Evolutionary conservation across 2,113 vertebrate species (phyloP).

Genomic region (Solea senegalensis): DNA sequence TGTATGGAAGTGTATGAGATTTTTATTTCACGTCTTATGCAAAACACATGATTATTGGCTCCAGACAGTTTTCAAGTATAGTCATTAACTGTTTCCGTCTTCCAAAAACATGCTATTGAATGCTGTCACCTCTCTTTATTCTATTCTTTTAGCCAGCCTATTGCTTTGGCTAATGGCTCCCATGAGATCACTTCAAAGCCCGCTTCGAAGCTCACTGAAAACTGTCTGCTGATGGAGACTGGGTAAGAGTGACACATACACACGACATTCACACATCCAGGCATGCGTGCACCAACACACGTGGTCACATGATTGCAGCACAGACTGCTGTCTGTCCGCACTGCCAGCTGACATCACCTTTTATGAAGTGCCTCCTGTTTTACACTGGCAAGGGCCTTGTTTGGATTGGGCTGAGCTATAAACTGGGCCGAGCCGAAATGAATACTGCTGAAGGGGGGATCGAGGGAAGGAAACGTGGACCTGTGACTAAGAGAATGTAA

Average conservation of each 20-base stretch:
- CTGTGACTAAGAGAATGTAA: conserved; percentile 41
- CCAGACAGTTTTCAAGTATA: conserved; percentile 25
- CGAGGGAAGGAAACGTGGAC: conserved; percentile 43
- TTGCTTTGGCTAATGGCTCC: conserved; percentile 69
- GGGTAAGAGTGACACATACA: conserved; percentile 58
- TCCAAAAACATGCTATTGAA: conserved; percentile 60
- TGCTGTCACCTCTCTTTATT: conserved; percentile 65
- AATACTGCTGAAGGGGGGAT: conserved; percentile 48
- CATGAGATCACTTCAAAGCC: conserved; percentile 77
- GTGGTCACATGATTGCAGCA: conserved; percentile 19
- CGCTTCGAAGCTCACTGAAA: conserved; percentile 44
- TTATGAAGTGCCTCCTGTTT: conserved; percentile 73
- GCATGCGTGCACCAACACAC: conserved; percentile 26
- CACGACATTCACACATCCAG: conserved; percentile 63
- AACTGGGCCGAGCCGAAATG: conserved; percentile 39
- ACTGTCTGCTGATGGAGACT: conserved; percentile 57
- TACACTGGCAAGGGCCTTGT: conserved; percentile 57
- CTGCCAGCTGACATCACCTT: conserved; percentile 68
- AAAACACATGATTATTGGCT: not conserved
- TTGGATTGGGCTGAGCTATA: conserved; percentile 48
- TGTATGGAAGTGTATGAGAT: not conserved
- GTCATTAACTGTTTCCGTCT: conserved; percentile 42
- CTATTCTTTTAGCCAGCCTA: conserved; percentile 42
- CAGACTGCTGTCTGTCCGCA: conserved; percentile 65
- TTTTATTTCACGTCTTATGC: not conserved